Evolutionary conservation across 2,888 invertebrate species (phyloP), one percentile per base, ranked within the genome.

Genomic region (Ectemnius cavifrons): DNA sequence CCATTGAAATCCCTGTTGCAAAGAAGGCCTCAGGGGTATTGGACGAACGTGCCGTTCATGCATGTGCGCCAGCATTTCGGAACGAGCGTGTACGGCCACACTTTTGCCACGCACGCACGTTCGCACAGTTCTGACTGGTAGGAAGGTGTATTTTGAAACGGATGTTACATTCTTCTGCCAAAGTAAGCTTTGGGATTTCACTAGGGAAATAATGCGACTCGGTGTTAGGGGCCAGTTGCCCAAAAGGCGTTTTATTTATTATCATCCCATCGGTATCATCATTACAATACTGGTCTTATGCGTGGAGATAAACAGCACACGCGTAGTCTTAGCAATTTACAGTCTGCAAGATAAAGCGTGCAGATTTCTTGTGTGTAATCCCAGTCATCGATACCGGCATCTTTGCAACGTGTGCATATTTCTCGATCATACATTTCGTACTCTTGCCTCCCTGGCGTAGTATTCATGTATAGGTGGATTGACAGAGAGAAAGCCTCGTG

Each of bases 361-460:
- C 52, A 20, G 49, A 61, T 75, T 75, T 75, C 67, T 16, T 28
- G 37, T 14, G 62, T 45, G 27, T 27, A n/a, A 49, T 23, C n/a
- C 37, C 52, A 59, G 16, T 20, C 52, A 23, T 45, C 37, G 37
- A 23, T 23, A 23, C 23, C 23, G 47, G 11, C 47, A 2, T 2
- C 47, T n/a, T 47, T n/a, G 16, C 28, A 28, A 52, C 18, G 57
- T 52, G 57, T 60, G 68, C 58, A 68, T 63, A 58, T 73, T 63
- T 58, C 66, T 73, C 78, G 72, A 80, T 80, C 71, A 64, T 80
- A 82, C 76, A 78, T 72, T 73, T 71, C 18, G 37, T 47, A 61
- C 52, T 6, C 6, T 37, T 37, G 37, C 6, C 37, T 6, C 6
- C 8, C 37, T 2, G 37, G 37, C 47, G 27, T 63, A 14, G 8